Evolutionary conservation across 2,888 invertebrate genomes (phyloP).

Genomic region (Cheiracanthium punctorium): DNA sequence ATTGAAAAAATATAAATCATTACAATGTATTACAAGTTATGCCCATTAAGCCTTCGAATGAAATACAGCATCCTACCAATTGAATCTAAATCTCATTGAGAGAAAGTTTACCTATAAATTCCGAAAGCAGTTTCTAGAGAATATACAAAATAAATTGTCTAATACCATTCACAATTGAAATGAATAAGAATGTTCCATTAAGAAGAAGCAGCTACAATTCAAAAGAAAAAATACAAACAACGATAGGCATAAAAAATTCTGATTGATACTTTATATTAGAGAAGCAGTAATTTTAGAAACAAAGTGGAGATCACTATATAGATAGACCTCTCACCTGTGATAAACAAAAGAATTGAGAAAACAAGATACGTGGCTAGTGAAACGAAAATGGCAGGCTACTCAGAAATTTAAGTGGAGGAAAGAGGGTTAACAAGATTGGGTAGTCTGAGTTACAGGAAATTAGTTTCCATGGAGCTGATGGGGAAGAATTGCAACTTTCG

Average conservation of each 20-base stretch:
- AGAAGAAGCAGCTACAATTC: neutral
- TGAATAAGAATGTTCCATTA: too few relatives aligned
- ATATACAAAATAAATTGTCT: too few relatives aligned
- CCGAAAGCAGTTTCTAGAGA: too few relatives aligned
- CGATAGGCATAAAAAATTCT: neutral
- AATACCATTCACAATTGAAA: too few relatives aligned
- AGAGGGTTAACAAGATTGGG: neutral
- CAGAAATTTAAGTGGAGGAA: neutral
- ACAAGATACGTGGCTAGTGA: neutral
- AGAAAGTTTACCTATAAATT: too few relatives aligned
- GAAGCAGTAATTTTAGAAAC: neutral
- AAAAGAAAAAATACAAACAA: neutral
- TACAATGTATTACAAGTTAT: too few relatives aligned
- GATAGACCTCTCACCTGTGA: neutral
- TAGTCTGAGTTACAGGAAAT: neutral
- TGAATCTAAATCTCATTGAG: too few relatives aligned
- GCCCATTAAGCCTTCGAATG: too few relatives aligned
- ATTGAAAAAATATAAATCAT: too few relatives aligned
- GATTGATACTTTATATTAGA: neutral
- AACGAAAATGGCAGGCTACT: neutral
- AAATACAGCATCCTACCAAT: too few relatives aligned
- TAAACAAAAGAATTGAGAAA: conserved; percentile 1
- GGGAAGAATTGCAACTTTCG: neutral
- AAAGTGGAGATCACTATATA: neutral
- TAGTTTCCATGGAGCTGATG: neutral